These are phyloP conservation scores for Halictus ligatus DNA, from an alignment of 2,888 invertebrate genomes.

Conservation along the genomic window DNA sequence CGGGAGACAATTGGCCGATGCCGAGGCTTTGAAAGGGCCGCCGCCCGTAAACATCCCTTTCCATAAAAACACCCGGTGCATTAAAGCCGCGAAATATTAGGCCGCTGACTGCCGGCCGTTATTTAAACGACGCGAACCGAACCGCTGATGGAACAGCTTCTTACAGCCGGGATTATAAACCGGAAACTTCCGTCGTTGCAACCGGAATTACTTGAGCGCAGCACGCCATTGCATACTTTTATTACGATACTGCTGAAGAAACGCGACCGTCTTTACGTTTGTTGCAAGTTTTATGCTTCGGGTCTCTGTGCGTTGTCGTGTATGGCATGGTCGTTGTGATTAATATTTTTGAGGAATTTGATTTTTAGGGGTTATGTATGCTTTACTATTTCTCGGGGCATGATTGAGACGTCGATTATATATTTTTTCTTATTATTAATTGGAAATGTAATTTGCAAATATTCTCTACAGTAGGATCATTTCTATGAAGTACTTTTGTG, in stretches of 20 bases:
- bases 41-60: constrained; percentile 33
- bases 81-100: constrained; percentile 28
- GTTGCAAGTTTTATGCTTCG: not conserved
- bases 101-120: not conserved
- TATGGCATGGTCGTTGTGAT: not conserved
- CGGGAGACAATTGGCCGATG: constrained; percentile 69
- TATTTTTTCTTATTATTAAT: too few relatives aligned
- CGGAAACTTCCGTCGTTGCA: not conserved
- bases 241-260: not conserved
- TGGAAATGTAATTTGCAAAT: not conserved
- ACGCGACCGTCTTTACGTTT: not conserved
- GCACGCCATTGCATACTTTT: not conserved
- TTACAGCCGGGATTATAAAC: not conserved
- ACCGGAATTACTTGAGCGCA: not conserved
- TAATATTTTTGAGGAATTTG: not conserved
- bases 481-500: not conserved
- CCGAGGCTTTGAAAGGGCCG: constrained; percentile 15
- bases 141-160: not conserved
- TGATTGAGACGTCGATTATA: too few relatives aligned
- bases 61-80: constrained; percentile 2
- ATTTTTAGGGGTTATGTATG: not conserved
- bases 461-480: not conserved
- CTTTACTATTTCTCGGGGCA: not conserved
- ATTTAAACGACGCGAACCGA: not conserved
- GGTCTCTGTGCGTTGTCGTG: not conserved